phyloP scores from a whole-genome alignment of 2,797 vertebrate genomes.

The Leptodactylus fallax region DNA sequence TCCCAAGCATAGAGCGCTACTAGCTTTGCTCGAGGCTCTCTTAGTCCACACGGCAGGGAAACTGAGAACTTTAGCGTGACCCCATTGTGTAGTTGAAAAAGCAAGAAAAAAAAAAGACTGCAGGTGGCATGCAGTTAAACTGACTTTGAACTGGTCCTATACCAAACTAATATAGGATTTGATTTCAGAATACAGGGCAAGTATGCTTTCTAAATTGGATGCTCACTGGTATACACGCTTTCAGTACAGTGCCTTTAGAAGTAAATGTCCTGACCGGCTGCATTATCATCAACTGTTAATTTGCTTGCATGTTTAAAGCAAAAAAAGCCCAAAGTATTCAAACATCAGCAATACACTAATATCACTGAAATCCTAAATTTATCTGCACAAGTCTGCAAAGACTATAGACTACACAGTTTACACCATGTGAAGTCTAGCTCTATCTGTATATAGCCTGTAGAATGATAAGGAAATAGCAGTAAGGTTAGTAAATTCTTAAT shows the following conservation, averaged over 20 bases:
- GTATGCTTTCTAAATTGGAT: not conserved
- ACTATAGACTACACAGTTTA: no score
- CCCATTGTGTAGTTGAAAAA: slow-evolving; percentile 37
- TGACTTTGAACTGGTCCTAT: slow-evolving; percentile 26
- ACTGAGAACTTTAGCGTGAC: slow-evolving; percentile 48
- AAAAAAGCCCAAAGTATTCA: not conserved
- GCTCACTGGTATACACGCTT: slow-evolving; percentile 7
- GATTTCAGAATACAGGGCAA: slow-evolving; percentile 14
- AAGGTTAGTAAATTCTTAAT: no score
- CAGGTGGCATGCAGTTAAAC: slow-evolving; percentile 47
- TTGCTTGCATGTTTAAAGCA: not conserved
- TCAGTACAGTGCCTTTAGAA: not conserved
- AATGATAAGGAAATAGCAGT: no score
- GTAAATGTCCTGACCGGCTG: not conserved
- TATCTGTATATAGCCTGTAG: no score
- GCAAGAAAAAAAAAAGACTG: slow-evolving; percentile 37
- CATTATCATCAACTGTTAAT: not conserved
- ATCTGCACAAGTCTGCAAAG: not conserved
- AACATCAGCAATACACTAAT: not conserved
- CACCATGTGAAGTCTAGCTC: no score
- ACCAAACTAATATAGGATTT: slow-evolving; percentile 18
- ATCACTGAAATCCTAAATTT: no score
- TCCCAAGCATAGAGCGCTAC: slow-evolving; percentile 47
- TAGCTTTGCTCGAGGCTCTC: slow-evolving; percentile 54
- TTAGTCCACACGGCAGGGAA: slow-evolving; percentile 55